These are phyloP conservation scores for Dysdera silvatica DNA, from an alignment of 1,140 invertebrate species.

Conservation along the genomic window DNA sequence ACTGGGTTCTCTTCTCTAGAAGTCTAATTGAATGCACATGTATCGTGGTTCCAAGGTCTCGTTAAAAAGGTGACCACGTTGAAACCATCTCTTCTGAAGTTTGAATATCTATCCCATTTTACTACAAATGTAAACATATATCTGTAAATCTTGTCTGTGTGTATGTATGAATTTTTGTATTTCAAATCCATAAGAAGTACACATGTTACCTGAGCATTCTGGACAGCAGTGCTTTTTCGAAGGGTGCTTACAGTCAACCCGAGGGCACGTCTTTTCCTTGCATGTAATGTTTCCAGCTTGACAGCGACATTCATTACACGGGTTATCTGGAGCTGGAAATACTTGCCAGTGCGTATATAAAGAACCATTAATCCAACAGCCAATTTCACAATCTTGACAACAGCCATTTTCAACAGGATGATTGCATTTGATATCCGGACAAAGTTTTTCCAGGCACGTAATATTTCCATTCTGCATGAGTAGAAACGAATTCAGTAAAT, in stretches of 20 bases:
- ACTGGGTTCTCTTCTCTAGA: too few species aligned
- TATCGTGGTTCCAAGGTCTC: too few species aligned
- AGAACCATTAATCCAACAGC: neutral
- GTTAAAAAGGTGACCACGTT: too few species aligned
- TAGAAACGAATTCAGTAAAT: conserved; percentile 15
- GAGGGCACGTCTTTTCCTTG: neutral
- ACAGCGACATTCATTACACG: conserved; percentile 16
- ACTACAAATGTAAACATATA: too few species aligned
- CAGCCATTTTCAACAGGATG: conserved; percentile 12
- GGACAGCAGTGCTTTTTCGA: conserved; percentile 1
- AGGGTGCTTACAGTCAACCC: conserved; percentile 2
- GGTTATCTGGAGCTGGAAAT: neutral
- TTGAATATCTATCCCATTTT: too few species aligned
- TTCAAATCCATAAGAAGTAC: too few species aligned
- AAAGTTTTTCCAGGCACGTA: conserved; percentile 10
- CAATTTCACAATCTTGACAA: conserved; percentile 3
- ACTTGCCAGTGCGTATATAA: conserved; percentile 6
- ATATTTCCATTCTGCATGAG: conserved; percentile 12
- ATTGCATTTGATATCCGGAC: conserved; percentile 3
- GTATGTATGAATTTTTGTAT: too few species aligned
- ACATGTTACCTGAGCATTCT: conserved; percentile 11
- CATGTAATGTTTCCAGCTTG: conserved; percentile 13
- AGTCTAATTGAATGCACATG: too few species aligned
- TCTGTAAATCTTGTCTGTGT: too few species aligned
- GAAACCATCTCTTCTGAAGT: too few species aligned